phyloP scores from a whole-genome alignment of 2,113 vertebrate species.

The Bujurquina vittata region DNA sequence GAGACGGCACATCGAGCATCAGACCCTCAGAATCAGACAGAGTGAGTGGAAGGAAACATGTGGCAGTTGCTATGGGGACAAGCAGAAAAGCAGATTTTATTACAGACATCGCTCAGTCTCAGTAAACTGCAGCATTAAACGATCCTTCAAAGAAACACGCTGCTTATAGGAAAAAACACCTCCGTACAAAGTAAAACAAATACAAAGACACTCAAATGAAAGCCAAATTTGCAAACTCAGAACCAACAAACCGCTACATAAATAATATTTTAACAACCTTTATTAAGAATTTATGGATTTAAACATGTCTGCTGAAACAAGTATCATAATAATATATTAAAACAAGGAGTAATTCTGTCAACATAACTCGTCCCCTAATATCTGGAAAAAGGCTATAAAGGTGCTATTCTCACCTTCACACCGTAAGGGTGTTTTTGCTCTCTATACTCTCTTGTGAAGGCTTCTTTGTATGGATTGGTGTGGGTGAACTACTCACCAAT shows the following conservation, averaged over 20 bases:
- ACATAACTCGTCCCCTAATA: not conserved
- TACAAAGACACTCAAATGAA: not conserved
- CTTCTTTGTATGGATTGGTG: not conserved
- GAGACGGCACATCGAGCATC: constrained; percentile 33
- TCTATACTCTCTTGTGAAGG: not conserved
- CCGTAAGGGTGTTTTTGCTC: not conserved
- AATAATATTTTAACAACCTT: not conserved
- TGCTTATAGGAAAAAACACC: not conserved
- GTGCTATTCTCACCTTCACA: not conserved
- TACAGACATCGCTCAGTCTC: constrained; percentile 64
- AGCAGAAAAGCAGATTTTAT: constrained; percentile 63
- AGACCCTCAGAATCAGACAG: constrained; percentile 51
- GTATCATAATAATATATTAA: not conserved
- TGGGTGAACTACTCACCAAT: constrained; percentile 86
- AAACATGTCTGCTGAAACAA: not conserved
- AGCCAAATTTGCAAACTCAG: not conserved
- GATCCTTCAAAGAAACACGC: constrained; percentile 8
- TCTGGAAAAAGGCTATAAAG: not conserved
- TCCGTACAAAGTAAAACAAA: not conserved
- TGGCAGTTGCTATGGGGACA: constrained; percentile 77
- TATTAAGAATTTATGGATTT: not conserved
- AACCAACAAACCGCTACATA: not conserved
- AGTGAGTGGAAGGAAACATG: constrained; percentile 40
- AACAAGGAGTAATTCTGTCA: not conserved
- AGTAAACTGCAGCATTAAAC: constrained; percentile 54